Percentiles rank a stretch among this genome's conserved stretches.
These are phyloP conservation scores for Python bivittatus DNA, from an alignment of 2,113 vertebrate genomes.

Conservation along the genomic window DNA sequence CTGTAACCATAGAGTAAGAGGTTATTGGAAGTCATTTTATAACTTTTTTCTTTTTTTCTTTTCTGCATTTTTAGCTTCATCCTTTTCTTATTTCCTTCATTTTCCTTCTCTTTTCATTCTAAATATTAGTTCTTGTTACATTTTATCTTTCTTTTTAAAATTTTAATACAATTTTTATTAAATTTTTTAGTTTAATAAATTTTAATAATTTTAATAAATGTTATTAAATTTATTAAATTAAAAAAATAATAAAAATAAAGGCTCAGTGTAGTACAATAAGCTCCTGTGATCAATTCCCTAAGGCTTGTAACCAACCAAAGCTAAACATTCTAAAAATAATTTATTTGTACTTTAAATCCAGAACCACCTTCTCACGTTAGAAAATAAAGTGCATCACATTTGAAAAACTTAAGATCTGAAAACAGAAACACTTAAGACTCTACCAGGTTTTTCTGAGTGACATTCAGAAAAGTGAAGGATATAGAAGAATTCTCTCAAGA, in stretches of 20 bases:
- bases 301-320: neutral
- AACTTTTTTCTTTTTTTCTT: no score
- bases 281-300: neutral
- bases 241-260: neutral
- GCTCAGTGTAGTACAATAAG: neutral
- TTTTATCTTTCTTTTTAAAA: no score
- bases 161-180: no score
- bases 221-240: neutral
- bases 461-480: conserved; percentile 61
- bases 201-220: no score
- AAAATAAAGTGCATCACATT: conserved; percentile 51
- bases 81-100: no score
- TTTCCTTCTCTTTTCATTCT: no score
- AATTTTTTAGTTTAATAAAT: no score
- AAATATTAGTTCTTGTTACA: no score
- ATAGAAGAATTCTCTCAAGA: conserved; percentile 67
- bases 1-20: no score
- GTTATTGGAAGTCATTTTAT: no score
- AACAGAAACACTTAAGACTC: conserved; percentile 55
- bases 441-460: conserved; percentile 58
- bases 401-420: conserved; percentile 41
- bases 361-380: conserved; percentile 36
- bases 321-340: neutral
- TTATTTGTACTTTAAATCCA: conserved; percentile 23
- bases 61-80: no score